Evolutionary conservation across 2,113 vertebrate species (phyloP).

Genomic region (Lycaon pictus): DNA sequence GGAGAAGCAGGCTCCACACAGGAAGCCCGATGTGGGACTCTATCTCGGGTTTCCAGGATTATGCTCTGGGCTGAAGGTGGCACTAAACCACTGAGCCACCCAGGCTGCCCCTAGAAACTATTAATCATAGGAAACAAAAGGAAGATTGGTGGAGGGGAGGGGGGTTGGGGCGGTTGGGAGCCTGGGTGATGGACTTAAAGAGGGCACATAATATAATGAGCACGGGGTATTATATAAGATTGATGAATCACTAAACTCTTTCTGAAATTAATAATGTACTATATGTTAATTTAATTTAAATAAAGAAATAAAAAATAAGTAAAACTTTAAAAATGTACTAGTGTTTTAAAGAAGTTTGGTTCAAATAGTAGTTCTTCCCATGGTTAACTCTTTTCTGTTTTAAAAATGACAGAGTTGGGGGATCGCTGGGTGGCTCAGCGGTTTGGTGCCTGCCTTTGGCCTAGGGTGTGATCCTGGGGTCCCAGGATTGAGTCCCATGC

Average conservation of each 20-base stretch:
- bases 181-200: not conserved
- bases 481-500: too few species aligned
- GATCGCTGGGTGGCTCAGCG: too few species aligned
- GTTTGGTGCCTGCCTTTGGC: too few species aligned
- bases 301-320: not conserved
- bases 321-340: not conserved
- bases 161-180: not conserved
- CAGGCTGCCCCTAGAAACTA: not conserved
- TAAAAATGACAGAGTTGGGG: not conserved
- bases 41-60: too few species aligned
- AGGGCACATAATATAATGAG: not conserved
- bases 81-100: not conserved
- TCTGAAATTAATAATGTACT: not conserved
- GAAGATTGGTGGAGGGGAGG: not conserved
- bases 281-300: not conserved
- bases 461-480: too few species aligned
- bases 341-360: not conserved
- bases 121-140: not conserved
- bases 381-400: not conserved
- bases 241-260: not conserved
- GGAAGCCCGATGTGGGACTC: too few species aligned
- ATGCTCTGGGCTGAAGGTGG: too few species aligned
- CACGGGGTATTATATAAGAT: not conserved
- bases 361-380: not conserved
- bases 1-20: too few species aligned